Evolutionary conservation across 2,888 invertebrate genomes (phyloP), one percentile per base, ranked within the genome.

Genomic region (Nomada flava): DNA sequence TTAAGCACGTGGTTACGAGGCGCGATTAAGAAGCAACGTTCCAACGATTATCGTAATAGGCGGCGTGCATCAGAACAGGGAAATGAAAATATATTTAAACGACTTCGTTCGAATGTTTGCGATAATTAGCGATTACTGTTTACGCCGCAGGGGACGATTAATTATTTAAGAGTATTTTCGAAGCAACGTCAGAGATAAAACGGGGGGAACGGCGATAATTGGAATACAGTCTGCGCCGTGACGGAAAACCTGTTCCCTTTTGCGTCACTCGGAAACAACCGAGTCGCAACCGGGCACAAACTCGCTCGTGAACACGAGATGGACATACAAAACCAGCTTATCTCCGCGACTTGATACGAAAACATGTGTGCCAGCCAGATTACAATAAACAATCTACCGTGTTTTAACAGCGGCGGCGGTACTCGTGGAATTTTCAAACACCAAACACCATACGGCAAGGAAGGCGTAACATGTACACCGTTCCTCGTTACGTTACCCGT

Each of bases 271-370:
- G 65, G 71, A 76, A 81, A 78, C 57, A 47, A 75, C 11, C 65
- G 59, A 55, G 29, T 18, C 59, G 53, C 26, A n/a, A 29, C 26
- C 55, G 23, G 59, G 20, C 47, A 26, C 67, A 20, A 18, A 44
- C 47, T 65, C 62, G 59, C 44, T 53, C 36, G 75, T 47, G 69
- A 79, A 87, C 76, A 79, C 69, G 81, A 84, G 83, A 86, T 78
- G 79, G 89, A 87, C 76, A 88, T 86, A 86, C 84, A 86, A 89
- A 89, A 84, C 83, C 83, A 78, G 79, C 86, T 89, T 90, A 88
- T 89, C 90, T 86, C 68, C 42, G 69, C 78, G 79, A 67, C 84
- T 72, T 82, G 91, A 86, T 87, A 88, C 64, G 87, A 83, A 90
- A 90, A 88, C 89, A 90, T 78, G 76, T 78, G 76, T 79, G 87